A percentile compares a stretch with the other conserved stretches of the same genome.
Evolutionary conservation across 2,888 invertebrate species (phyloP).

Genomic region (Aspidiotus destructor): DNA sequence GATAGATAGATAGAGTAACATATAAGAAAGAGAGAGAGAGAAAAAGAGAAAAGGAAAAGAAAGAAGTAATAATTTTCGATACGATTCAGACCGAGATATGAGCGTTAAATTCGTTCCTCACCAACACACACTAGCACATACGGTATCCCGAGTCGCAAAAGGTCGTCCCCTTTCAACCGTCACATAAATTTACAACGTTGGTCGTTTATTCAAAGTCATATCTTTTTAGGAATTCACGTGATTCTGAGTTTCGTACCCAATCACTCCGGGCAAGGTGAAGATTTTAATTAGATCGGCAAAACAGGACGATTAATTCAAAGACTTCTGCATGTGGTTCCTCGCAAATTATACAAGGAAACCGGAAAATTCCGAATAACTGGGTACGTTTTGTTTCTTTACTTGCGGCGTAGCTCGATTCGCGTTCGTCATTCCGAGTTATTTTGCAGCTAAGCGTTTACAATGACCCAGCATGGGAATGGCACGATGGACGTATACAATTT

Average conservation of each 20-base stretch:
- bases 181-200: too few species aligned
- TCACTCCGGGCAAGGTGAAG: conserved; percentile 56
- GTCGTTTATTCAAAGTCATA: conserved; percentile 4
- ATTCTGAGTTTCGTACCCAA: conserved; percentile 68
- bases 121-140: too few species aligned
- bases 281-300: conserved; percentile 60
- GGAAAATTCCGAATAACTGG: conserved; percentile 53
- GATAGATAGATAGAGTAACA: too few species aligned
- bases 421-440: conserved; percentile 21
- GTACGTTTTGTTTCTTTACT: conserved; percentile 41
- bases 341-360: conserved; percentile 42
- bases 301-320: conserved; percentile 51
- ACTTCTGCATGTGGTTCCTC: conserved; percentile 70
- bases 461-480: conserved; percentile 62
- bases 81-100: too few species aligned
- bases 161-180: too few species aligned
- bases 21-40: too few species aligned
- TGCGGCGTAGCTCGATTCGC: neutral
- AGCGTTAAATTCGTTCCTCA: too few species aligned
- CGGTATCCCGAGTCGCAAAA: too few species aligned
- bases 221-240: conserved; percentile 47
- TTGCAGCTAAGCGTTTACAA: conserved; percentile 46
- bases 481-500: conserved; percentile 53
- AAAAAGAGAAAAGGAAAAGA: too few species aligned
- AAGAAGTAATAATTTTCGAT: too few species aligned